Conservation (phyloP, 2,888 invertebrate species). For the Chelonus formosanus region DNA sequence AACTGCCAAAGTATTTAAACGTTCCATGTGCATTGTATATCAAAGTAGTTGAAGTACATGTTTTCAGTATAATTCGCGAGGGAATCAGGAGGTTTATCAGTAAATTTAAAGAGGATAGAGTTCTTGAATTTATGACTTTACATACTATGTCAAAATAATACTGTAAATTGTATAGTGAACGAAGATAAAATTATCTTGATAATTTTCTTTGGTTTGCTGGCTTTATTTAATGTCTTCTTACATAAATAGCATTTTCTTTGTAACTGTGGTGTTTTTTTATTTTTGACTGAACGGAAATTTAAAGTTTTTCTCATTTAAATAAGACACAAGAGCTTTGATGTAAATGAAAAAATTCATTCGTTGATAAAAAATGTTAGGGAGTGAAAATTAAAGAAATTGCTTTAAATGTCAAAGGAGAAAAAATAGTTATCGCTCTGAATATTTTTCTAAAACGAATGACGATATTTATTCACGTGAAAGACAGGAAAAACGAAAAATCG, state of each 20-base stretch:
- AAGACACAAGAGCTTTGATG: conserved; percentile 20
- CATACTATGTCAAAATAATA: too few relatives aligned
- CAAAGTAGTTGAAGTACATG: not conserved
- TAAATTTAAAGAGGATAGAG: too few relatives aligned
- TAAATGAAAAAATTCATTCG: not conserved
- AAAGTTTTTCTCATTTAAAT: not conserved
- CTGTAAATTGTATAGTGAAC: too few relatives aligned
- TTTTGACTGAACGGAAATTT: too few relatives aligned
- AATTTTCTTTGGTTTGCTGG: too few relatives aligned
- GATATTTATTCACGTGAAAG: not conserved
- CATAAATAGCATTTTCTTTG: too few relatives aligned
- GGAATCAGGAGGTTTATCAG: too few relatives aligned
- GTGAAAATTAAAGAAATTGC: conserved; percentile 8
- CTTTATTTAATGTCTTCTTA: too few relatives aligned
- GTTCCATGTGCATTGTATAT: conserved; percentile 24
- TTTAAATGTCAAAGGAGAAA: conserved; percentile 3
- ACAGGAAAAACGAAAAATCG: conserved; percentile 4
- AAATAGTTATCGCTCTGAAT: not conserved
- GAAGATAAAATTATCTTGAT: too few relatives aligned
- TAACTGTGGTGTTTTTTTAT: too few relatives aligned
- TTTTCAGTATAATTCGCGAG: too few relatives aligned
- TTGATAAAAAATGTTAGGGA: not conserved
- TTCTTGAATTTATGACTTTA: too few relatives aligned
- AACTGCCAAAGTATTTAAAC: conserved; percentile 41
- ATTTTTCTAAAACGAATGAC: conserved; percentile 1